phyloP scores from a whole-genome alignment of 2,888 invertebrate species.

The Eudasyphora cyanicolor region DNA sequence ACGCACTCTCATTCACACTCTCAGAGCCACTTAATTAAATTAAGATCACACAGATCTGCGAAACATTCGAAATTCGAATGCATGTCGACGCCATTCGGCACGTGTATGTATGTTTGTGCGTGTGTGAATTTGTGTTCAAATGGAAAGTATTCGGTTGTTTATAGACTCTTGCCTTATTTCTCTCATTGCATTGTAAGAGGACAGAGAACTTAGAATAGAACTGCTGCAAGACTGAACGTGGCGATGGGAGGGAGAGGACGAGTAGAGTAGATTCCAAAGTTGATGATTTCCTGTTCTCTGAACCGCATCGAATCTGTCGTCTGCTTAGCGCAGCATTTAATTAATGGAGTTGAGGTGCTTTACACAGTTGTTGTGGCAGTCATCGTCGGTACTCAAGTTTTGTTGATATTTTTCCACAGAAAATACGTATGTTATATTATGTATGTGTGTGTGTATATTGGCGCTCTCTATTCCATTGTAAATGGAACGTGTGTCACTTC shows the following conservation, averaged over 20 bases:
- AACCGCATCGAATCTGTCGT: constrained; percentile 26
- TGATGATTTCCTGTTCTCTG: constrained; percentile 47
- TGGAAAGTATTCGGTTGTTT: not conserved
- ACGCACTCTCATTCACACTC: constrained; percentile 5
- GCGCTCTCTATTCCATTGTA: not conserved
- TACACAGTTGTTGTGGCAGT: constrained; percentile 1
- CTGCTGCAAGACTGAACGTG: constrained; percentile 2
- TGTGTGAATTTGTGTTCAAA: constrained; percentile 6
- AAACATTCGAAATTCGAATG: not conserved
- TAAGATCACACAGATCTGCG: constrained; percentile 28
- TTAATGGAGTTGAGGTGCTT: constrained; percentile 40
- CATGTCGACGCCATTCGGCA: not conserved
- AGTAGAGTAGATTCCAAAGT: not conserved
- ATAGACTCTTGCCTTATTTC: constrained; percentile 28
- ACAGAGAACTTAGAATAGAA: not conserved
- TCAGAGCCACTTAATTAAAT: constrained; percentile 57
- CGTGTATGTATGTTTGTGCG: not conserved
- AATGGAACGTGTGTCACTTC: constrained; percentile 47
- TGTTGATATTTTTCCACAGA: not conserved
- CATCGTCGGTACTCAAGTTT: not conserved
- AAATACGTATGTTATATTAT: not conserved
- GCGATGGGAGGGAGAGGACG: not conserved
- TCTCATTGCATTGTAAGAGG: not conserved
- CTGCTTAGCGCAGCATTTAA: constrained; percentile 22
- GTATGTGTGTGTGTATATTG: not conserved